Percentiles rank a stretch among this genome's conserved stretches.
phyloP scores from a whole-genome alignment of 2,888 invertebrate genomes.

The Caenorhabditis sp. region DNA sequence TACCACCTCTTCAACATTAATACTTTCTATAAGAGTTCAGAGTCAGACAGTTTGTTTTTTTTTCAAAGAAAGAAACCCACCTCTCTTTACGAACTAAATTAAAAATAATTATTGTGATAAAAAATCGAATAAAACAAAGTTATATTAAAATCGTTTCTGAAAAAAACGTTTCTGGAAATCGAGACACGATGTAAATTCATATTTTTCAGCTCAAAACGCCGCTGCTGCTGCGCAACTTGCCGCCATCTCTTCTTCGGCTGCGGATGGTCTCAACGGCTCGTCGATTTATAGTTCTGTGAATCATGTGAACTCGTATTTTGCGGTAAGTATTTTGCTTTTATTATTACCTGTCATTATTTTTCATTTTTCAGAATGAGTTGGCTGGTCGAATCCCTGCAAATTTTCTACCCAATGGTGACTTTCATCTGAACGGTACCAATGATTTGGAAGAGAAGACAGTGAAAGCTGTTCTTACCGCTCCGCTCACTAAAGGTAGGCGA shows the following conservation, averaged over 20 bases:
- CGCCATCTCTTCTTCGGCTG: not conserved
- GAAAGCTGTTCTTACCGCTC: slow-evolving; percentile 39
- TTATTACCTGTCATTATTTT: not conserved
- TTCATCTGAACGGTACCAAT: slow-evolving; percentile 35
- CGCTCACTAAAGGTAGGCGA: slow-evolving; percentile 16
- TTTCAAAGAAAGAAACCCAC: too few species aligned
- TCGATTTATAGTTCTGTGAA: not conserved
- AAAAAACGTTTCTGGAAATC: too few species aligned
- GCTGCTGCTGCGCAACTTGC: slow-evolving; percentile 13
- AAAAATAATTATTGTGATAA: too few species aligned
- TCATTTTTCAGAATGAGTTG: not conserved
- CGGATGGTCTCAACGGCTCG: not conserved
- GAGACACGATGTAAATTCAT: not conserved
- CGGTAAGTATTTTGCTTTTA: not conserved
- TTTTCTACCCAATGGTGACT: slow-evolving; percentile 29
- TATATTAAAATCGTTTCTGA: too few species aligned
- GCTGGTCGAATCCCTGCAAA: slow-evolving; percentile 7
- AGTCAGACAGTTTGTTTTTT: too few species aligned
- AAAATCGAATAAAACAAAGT: too few species aligned
- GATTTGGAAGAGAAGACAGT: slow-evolving; percentile 42
- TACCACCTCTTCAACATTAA: too few species aligned
- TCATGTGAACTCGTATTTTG: not conserved
- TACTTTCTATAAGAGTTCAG: too few species aligned
- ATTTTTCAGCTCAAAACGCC: slow-evolving; percentile 1
- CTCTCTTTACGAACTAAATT: too few species aligned